Evolutionary conservation across 2,113 vertebrate genomes (phyloP).

Genomic region (Bubalus kerabau): DNA sequence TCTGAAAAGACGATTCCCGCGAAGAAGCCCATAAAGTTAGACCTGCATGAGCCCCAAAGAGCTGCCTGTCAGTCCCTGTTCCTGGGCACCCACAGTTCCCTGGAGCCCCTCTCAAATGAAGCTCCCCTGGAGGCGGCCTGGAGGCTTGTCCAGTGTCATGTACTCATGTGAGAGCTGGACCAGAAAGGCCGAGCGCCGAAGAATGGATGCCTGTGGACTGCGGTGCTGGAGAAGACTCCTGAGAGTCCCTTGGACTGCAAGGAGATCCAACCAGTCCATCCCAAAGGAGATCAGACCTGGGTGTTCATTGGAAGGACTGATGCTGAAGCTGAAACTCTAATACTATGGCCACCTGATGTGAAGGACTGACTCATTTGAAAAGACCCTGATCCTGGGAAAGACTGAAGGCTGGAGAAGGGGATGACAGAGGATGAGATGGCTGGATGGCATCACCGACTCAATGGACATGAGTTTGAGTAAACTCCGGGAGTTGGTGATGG

Average conservation of each 20-base stretch:
- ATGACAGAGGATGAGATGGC: not conserved
- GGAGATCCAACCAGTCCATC: not conserved
- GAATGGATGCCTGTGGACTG: accelerated
- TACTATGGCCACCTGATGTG: not conserved
- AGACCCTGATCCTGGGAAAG: not conserved
- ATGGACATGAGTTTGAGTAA: not conserved
- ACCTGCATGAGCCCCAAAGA: not conserved
- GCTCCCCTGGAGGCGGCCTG: no score
- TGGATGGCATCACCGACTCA: not conserved
- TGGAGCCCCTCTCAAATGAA: not conserved
- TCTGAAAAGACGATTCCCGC: not conserved
- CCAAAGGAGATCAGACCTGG: not conserved
- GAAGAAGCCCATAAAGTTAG: not conserved
- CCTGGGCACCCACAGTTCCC: accelerated
- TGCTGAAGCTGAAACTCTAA: not conserved
- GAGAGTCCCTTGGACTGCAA: not conserved
- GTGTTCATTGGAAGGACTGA: not conserved
- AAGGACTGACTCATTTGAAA: not conserved
- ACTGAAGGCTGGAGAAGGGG: not conserved
- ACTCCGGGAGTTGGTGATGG: not conserved
- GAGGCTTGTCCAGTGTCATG: not conserved
- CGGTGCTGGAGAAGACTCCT: not conserved
- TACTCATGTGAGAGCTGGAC: not conserved
- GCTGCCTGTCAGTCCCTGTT: not conserved
- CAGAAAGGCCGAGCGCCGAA: accelerated